These are phyloP conservation scores for Tetraodon nigroviridis DNA, from an alignment of 2,113 vertebrate species.

Conservation along the genomic window DNA sequence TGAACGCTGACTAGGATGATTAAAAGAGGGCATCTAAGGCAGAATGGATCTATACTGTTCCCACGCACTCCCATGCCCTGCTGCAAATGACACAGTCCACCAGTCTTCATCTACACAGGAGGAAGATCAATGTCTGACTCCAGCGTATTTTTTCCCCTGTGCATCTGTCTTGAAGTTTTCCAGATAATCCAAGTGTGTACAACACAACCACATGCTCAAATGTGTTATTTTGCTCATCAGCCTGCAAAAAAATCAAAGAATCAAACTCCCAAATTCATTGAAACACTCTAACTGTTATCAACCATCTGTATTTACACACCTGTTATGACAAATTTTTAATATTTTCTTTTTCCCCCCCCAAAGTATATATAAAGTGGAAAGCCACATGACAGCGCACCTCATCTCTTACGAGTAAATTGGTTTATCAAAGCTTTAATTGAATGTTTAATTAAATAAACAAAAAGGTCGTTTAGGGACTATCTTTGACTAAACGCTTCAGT, in stretches of 20 bases:
- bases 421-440: too few relatives aligned
- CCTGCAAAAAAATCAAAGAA: too few relatives aligned
- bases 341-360: too few relatives aligned
- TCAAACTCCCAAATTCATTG: too few relatives aligned
- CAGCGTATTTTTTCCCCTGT: conserved; percentile 12
- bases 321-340: conserved; percentile 15
- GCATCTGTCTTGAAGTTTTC: conserved; percentile 24
- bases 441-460: too few relatives aligned
- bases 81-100: conserved; percentile 31
- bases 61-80: not conserved
- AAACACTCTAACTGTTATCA: too few relatives aligned
- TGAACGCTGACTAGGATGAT: not conserved
- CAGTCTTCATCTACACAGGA: conserved; percentile 1
- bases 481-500: too few relatives aligned
- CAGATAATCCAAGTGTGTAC: not conserved
- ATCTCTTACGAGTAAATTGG: too few relatives aligned
- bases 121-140: conserved; percentile 31
- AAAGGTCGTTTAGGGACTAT: too few relatives aligned
- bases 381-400: too few relatives aligned
- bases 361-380: too few relatives aligned
- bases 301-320: not conserved
- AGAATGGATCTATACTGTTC: not conserved
- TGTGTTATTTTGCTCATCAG: not conserved
- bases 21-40: not conserved
- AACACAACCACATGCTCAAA: conserved; percentile 12